phyloP scores from a whole-genome alignment of 2,888 invertebrate genomes.

The Plagiodera versicolora region DNA sequence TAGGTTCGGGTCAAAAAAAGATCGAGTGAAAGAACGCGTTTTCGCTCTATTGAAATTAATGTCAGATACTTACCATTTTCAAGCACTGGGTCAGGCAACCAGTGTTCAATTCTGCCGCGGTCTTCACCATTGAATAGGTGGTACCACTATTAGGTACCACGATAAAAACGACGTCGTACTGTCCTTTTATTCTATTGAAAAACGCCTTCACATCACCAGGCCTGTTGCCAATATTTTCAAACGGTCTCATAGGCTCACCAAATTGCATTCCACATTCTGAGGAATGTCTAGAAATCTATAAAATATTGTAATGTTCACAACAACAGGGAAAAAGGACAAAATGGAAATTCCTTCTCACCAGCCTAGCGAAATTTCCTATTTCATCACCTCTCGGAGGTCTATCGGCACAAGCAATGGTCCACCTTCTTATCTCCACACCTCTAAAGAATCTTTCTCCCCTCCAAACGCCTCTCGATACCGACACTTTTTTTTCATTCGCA shows the following conservation, averaged over 20 bases:
- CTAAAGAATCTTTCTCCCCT: slow-evolving; percentile 51
- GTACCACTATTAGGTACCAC: slow-evolving; percentile 59
- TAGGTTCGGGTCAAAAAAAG: too few species aligned
- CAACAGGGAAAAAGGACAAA: too few species aligned
- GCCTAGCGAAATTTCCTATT: slow-evolving; percentile 39
- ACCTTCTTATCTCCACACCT: slow-evolving; percentile 47
- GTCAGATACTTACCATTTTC: slow-evolving; percentile 48
- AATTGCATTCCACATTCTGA: slow-evolving; percentile 28
- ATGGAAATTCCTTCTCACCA: slow-evolving; percentile 47
- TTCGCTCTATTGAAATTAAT: too few species aligned
- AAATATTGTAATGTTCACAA: not conserved
- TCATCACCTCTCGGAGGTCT: slow-evolving; percentile 31
- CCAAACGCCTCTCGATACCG: slow-evolving; percentile 55
- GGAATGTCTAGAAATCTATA: slow-evolving; percentile 26
- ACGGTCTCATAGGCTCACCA: slow-evolving; percentile 24
- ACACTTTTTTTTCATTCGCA: slow-evolving; percentile 53
- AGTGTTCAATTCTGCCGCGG: slow-evolving; percentile 66
- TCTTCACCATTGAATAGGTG: slow-evolving; percentile 60
- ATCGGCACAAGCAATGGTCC: slow-evolving; percentile 57
- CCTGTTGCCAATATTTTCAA: slow-evolving; percentile 15
- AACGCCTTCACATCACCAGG: not conserved
- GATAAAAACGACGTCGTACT: slow-evolving; percentile 62
- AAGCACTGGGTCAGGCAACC: slow-evolving; percentile 78
- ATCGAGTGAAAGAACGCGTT: too few species aligned
- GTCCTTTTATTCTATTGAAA: slow-evolving; percentile 26